phyloP scores from a whole-genome alignment of 1,140 invertebrate species.

The Dendrolimus punctatus region DNA sequence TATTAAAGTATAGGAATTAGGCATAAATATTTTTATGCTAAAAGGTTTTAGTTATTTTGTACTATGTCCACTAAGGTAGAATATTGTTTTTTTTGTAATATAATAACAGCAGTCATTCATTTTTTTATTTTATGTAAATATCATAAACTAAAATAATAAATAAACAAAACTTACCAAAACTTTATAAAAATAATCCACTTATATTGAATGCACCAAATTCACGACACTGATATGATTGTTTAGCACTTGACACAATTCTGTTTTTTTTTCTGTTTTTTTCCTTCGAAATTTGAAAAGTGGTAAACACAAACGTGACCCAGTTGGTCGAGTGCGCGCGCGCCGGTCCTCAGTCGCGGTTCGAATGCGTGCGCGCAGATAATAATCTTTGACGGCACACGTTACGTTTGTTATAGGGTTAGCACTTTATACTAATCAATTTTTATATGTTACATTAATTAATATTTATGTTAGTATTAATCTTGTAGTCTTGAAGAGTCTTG shows the following conservation, averaged over 20 bases:
- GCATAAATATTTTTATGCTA: not conserved
- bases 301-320: slow-evolving; percentile 21
- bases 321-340: slow-evolving; percentile 33
- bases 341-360: slow-evolving; percentile 13
- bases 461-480: too few species aligned
- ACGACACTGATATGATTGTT: not conserved
- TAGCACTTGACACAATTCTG: slow-evolving; percentile 1
- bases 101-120: too few species aligned
- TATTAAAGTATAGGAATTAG: too few species aligned
- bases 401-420: too few species aligned
- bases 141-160: not conserved
- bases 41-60: slow-evolving; percentile 9
- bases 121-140: too few species aligned
- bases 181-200: slow-evolving; percentile 1
- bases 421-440: too few species aligned
- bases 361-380: slow-evolving; percentile 4
- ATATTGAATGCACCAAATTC: too few species aligned
- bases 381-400: too few species aligned
- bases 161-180: slow-evolving; percentile 4
- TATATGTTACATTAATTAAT: too few species aligned
- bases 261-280: not conserved
- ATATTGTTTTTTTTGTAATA: too few species aligned
- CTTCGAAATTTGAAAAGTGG: not conserved
- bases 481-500: too few species aligned
- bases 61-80: slow-evolving; percentile 6